Conservation (phyloP, 2,797 vertebrate genomes). For the Mareca strepera region DNA sequence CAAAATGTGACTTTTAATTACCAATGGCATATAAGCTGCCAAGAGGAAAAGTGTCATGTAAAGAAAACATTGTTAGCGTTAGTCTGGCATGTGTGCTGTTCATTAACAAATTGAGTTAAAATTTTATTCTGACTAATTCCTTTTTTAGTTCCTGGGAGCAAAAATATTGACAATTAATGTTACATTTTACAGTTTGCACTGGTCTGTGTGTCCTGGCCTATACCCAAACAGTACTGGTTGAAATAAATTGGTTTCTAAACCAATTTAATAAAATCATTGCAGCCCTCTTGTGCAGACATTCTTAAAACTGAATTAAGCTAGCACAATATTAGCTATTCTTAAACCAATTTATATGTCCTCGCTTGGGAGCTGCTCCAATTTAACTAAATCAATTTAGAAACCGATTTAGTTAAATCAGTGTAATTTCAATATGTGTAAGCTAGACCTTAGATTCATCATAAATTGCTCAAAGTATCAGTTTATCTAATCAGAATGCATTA, state of each 20-base stretch:
- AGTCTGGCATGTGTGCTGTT: background rate
- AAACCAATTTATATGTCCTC: slow-evolving; percentile 28
- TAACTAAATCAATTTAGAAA: slow-evolving; percentile 49
- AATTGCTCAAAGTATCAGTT: background rate
- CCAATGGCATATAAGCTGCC: background rate
- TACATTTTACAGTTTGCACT: background rate
- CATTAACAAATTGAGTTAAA: slow-evolving; percentile 18
- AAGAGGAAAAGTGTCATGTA: background rate
- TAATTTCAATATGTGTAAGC: slow-evolving; percentile 3
- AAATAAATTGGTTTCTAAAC: slow-evolving; percentile 49
- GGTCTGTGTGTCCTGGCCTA: background rate
- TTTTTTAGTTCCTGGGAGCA: background rate
- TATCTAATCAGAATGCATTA: background rate
- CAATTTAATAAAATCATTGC: slow-evolving; percentile 47
- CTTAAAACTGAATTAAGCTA: slow-evolving; percentile 55
- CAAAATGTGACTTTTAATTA: background rate
- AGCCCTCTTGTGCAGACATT: background rate
- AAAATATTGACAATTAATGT: background rate
- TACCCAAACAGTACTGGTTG: background rate
- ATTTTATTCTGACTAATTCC: slow-evolving; percentile 22
- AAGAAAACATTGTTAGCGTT: background rate
- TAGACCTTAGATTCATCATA: slow-evolving; percentile 1
- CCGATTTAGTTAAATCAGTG: slow-evolving; percentile 13
- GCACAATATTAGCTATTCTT: slow-evolving; percentile 20
- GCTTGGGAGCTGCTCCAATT: slow-evolving; percentile 14